Base-by-base conservation (phyloP, 2,888 invertebrate genomes). In the Drosophila merina region DNA sequence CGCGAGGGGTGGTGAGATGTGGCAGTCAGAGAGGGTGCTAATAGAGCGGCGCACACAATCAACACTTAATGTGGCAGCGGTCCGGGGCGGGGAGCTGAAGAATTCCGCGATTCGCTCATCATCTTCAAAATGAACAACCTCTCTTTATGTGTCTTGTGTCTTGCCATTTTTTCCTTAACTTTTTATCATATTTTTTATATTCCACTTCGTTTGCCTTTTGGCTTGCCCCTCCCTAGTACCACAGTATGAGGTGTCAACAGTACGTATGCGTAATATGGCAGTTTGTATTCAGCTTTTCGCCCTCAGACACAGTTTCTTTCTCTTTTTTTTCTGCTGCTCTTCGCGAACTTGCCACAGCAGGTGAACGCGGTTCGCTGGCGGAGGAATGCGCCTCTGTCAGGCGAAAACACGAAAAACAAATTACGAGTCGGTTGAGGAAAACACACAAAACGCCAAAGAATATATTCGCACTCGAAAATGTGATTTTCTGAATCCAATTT, bases 1-100 rank as follows among this genome's bases (percentile, higher is more conserved):
- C 20, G 20, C 20, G 20, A 1, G 20, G 20, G 20, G n/a, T n/a
- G n/a, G n/a, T n/a, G n/a, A n/a, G 20, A 20, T 20, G 20, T 20
- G 20, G 20, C 20, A 20, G 20, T 20, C 20, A 20, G 20, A 20
- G 81, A 79, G 84, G 77, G 74, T 63, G 87, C 79, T 82, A 87
- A 87, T 87, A 82, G 82, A 87, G 88, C 82, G 88, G 45, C 82
- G 82, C 82, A 87, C 88, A 87, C 86, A 87, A 83, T 83, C 82
- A 83, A 76, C 82, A 83, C 82, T 87, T 81, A 83, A 87, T 83
- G 88, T 73, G 87, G 85, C 82, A 82, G 77, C 77, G 75, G 81
- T 82, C 82, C 85, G 77, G 75, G 75, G 77, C 77, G 75, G 81
- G 85, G 86, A 78, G 67, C 64, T 70, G 66, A 73, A 63, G 83